Base-by-base conservation (phyloP, 1,140 invertebrate genomes). In the Caligus rogercresseyi region DNA sequence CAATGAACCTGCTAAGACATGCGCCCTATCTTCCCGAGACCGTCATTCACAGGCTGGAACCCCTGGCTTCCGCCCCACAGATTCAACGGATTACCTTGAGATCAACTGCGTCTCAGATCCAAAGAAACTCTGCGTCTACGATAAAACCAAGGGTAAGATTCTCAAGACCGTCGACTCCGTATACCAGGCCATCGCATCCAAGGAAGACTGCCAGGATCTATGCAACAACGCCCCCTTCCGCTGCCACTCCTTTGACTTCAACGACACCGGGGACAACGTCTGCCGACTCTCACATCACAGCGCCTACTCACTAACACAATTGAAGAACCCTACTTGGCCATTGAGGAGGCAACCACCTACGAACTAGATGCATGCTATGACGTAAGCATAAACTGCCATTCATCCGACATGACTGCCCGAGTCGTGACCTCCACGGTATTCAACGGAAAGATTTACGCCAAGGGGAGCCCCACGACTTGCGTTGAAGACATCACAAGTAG, bases 281-380 rank as follows among this genome's bases (percentile, higher is more conserved):
- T 93, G 90, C 74, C 21, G 57, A 25, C 26, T 60, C 24, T 25
- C 20, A 18, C 57, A 60, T 43, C 57, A 60, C 20, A 24, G 20
- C 1, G 57, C 24, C 1, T 25, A 25, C 23, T n/a, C 57, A 2
- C 16, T 60, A n/a, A 60, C 67, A 3, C 67, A 69, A 66, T 69
- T 55, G 69, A 76, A 63, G 76, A 78, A 56, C 77, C 77, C 0
- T 79, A 79, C 66, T 65, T 78, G 23, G 69, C 72, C 13, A 71
- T 77, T 24, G 69, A 70, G 15, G 74, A 71, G 2, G 71, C 76
- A 20, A 69, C 71, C 0, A 92, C 89, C 2, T 92, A 90, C 73
- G 89, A 93, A 74, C 74, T 93, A 57, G 85, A 86, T 65, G 89
- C 89, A 2, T 94, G 89, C 72, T 94, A 93, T 78, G 92, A 93